Evolutionary conservation across 2,113 vertebrate species (phyloP).

Genomic region (Ammospiza nelsoni): DNA sequence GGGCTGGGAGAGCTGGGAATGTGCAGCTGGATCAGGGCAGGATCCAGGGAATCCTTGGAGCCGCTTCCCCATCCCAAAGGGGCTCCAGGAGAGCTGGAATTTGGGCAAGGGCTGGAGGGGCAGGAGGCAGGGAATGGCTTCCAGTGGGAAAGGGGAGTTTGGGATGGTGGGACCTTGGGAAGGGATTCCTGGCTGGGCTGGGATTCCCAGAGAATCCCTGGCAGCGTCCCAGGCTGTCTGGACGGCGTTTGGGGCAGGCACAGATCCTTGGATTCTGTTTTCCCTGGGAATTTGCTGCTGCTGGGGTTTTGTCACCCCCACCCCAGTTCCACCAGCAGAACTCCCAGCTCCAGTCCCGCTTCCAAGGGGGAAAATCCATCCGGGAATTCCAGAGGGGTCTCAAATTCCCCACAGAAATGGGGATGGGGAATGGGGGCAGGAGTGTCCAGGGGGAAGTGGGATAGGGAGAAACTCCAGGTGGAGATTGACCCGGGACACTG

Average conservation of each 20-base stretch:
- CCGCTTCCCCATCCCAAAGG: no score
- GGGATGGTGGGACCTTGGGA: no score
- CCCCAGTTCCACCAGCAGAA: not conserved
- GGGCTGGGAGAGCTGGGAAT: not conserved
- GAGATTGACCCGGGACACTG: not conserved
- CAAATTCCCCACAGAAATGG: accelerated
- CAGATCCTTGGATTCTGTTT: not conserved
- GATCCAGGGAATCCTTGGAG: not conserved
- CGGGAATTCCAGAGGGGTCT: not conserved
- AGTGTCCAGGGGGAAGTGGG: not conserved
- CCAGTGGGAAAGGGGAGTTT: no score
- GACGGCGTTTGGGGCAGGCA: not conserved
- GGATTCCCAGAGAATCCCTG: not conserved
- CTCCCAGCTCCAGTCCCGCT: not conserved
- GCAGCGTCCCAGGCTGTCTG: accelerated
- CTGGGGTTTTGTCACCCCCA: not conserved
- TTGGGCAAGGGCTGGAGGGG: no score
- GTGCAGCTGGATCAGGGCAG: accelerated
- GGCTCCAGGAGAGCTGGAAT: no score
- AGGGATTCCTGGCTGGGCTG: no score
- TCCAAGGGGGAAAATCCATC: not conserved
- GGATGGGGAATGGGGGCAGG: not conserved
- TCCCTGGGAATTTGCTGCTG: not conserved
- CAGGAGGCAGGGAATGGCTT: no score
- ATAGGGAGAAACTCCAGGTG: accelerated